These are phyloP conservation scores for Drosophila vallismaia DNA, from an alignment of 2,888 invertebrate species.

Conservation along the genomic window DNA sequence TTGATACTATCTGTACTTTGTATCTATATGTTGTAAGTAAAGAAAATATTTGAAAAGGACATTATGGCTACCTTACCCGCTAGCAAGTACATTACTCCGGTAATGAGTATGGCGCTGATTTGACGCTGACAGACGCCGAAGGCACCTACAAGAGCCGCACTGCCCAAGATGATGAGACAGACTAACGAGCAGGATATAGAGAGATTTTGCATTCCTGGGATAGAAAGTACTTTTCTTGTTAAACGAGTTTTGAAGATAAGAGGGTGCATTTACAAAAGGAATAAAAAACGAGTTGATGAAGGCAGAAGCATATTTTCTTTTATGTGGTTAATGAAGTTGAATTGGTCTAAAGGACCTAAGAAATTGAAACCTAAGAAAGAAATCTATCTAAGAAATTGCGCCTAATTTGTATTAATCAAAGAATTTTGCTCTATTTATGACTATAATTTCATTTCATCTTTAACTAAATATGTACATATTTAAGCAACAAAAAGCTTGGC, in stretches of 20 bases:
- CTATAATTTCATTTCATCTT: too few relatives aligned
- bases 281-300: background rate
- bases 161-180: slow-evolving; percentile 93
- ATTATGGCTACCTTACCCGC: slow-evolving; percentile 87
- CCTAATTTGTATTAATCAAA: too few relatives aligned
- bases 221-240: background rate
- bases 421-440: too few relatives aligned
- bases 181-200: slow-evolving; percentile 97
- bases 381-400: too few relatives aligned
- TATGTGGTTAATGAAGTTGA: background rate
- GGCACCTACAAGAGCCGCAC: slow-evolving; percentile 93
- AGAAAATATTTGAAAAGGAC: too few relatives aligned
- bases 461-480: too few relatives aligned
- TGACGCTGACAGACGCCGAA: slow-evolving; percentile 96
- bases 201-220: slow-evolving; percentile 95
- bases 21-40: too few relatives aligned
- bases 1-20: too few relatives aligned
- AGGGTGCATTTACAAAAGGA: background rate
- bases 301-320: background rate
- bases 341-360: too few relatives aligned
- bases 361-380: too few relatives aligned
- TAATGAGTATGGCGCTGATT: slow-evolving; percentile 96
- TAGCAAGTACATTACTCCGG: slow-evolving; percentile 96
- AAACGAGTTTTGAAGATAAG: background rate
- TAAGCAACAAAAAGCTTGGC: too few relatives aligned